Conservation (phyloP, 2,113 vertebrate genomes). For the Bubo scandiacus region DNA sequence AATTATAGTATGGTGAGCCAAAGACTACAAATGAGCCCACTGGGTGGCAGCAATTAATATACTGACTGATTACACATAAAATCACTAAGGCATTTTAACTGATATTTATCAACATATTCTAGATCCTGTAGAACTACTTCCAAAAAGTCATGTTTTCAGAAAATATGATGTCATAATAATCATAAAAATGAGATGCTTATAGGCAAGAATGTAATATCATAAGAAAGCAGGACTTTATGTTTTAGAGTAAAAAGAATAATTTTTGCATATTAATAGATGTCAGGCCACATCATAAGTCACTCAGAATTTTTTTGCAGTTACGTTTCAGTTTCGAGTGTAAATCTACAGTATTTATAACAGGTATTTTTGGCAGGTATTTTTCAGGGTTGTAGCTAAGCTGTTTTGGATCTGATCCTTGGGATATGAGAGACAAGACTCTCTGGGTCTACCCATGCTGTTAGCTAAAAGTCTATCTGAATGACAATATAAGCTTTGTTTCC, state of each 20-base stretch:
- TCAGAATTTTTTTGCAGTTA: background rate
- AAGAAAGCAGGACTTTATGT: background rate
- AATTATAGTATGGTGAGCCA: background rate
- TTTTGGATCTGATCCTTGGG: background rate
- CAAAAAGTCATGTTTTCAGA: background rate
- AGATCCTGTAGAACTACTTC: background rate
- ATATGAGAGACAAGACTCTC: background rate
- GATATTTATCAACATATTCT: background rate
- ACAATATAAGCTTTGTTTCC: background rate
- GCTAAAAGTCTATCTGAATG: background rate
- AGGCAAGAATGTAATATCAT: background rate
- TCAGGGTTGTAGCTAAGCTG: background rate
- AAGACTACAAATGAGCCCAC: conserved; percentile 14
- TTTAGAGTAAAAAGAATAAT: background rate
- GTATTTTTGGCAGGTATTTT: background rate
- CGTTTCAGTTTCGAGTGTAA: background rate
- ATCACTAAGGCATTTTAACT: background rate
- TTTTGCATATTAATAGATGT: background rate
- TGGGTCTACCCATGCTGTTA: background rate
- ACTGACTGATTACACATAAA: background rate
- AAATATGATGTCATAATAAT: background rate
- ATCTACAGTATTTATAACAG: background rate
- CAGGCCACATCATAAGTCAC: background rate
- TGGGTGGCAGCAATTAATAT: conserved; percentile 42
- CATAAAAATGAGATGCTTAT: background rate